These are phyloP conservation scores for Euclidia mi DNA, from an alignment of 2,888 invertebrate genomes.

Conservation along the genomic window DNA sequence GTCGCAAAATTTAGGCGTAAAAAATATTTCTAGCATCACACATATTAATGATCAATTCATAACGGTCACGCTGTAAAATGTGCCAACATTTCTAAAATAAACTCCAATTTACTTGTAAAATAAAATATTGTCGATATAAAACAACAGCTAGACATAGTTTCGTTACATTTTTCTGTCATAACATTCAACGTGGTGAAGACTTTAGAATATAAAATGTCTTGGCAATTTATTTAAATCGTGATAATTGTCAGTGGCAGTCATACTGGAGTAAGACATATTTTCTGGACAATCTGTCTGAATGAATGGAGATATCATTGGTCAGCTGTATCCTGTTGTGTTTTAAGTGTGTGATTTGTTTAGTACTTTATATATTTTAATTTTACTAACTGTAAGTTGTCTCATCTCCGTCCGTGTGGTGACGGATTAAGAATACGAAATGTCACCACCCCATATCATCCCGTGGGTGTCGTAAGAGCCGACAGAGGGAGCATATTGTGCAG, in stretches of 20 bases:
- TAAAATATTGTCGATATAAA: conserved; percentile 38
- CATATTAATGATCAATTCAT: conserved; percentile 33
- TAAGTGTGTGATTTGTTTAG: no score
- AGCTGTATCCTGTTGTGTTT: conserved; percentile 17
- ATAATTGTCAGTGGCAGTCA: conserved; percentile 28
- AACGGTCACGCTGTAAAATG: conserved; percentile 23
- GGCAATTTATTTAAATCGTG: conserved; percentile 1
- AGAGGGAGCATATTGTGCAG: no score
- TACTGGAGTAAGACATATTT: conserved; percentile 27
- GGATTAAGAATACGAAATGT: no score
- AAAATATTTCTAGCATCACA: conserved; percentile 16
- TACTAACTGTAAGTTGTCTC: no score
- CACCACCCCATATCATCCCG: no score
- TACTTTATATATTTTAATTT: no score
- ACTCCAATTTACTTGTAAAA: conserved; percentile 21
- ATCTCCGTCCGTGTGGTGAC: no score
- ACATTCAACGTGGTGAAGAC: conserved; percentile 33
- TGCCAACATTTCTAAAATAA: conserved; percentile 43
- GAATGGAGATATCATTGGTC: conserved; percentile 35
- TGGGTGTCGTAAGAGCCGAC: no score
- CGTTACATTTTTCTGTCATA: conserved; percentile 34
- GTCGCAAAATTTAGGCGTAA: conserved; percentile 17
- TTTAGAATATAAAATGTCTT: not conserved
- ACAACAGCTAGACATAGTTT: conserved; percentile 25
- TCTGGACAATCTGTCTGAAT: conserved; percentile 18